These are phyloP conservation scores for Lysandra bellargus DNA, from an alignment of 2,888 invertebrate species.

Conservation along the genomic window DNA sequence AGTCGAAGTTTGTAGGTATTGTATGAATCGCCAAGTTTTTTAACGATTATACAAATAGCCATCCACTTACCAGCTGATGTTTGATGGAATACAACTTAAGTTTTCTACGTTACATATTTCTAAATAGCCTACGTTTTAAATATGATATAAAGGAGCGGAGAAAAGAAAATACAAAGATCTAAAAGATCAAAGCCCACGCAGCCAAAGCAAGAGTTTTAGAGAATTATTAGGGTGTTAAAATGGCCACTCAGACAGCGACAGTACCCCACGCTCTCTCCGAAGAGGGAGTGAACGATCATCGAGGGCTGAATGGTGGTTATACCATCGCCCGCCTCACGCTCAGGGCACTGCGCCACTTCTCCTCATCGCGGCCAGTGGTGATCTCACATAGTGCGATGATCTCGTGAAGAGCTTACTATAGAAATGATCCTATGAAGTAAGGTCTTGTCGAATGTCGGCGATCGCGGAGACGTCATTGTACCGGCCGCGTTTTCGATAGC, in stretches of 20 bases:
- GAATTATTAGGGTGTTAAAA: constrained; percentile 5
- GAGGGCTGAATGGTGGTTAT: constrained; percentile 45
- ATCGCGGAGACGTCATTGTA: neutral
- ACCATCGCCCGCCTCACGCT: constrained; percentile 49
- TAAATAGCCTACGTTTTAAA: too few relatives aligned
- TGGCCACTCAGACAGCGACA: constrained; percentile 49
- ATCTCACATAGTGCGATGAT: constrained; percentile 49
- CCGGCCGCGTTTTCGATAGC: constrained; percentile 2
- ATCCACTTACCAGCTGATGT: too few relatives aligned
- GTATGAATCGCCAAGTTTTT: too few relatives aligned
- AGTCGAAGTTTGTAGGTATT: too few relatives aligned
- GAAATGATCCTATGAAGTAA: constrained; percentile 52
- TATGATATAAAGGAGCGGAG: too few relatives aligned
- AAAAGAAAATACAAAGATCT: too few relatives aligned
- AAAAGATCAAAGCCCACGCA: too few relatives aligned
- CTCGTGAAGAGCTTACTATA: constrained; percentile 54
- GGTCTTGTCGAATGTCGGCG: constrained; percentile 37
- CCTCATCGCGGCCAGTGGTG: constrained; percentile 48
- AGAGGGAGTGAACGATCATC: constrained; percentile 51
- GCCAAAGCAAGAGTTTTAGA: neutral
- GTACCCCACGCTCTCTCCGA: constrained; percentile 44
- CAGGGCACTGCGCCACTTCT: constrained; percentile 48
- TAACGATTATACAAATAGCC: too few relatives aligned
- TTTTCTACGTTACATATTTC: too few relatives aligned
- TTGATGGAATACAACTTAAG: too few relatives aligned